A percentile compares a stretch with the other conserved stretches of the same genome.
Evolutionary conservation across 2,113 vertebrate genomes (phyloP).

Genomic region (Astatoreochromis straeleni): DNA sequence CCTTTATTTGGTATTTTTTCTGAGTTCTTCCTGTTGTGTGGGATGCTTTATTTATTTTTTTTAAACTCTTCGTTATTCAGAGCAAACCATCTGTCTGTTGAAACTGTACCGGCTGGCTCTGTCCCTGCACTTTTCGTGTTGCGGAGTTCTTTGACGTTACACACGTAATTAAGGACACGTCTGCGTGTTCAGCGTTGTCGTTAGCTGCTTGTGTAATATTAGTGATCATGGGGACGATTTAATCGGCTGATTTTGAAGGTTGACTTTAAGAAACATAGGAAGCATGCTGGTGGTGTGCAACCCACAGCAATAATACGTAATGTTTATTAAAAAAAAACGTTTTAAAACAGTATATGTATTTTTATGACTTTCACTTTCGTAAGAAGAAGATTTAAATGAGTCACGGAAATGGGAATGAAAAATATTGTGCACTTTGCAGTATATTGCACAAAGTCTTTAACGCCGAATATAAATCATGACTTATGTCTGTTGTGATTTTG

Average conservation of each 20-base stretch:
- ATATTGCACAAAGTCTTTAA: not conserved
- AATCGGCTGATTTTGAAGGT: not conserved
- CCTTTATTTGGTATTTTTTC: not conserved
- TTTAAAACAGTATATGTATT: not conserved
- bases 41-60: not conserved
- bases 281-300: not conserved
- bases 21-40: not conserved
- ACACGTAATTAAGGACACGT: not conserved
- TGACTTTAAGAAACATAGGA: not conserved
- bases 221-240: not conserved
- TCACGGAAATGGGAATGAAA: not conserved
- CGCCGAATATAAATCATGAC: not conserved
- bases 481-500: not conserved
- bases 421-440: not conserved
- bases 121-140: not conserved
- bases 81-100: not conserved
- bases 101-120: not conserved
- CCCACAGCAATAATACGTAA: not conserved
- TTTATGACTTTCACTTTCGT: not conserved
- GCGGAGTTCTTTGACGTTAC: not conserved
- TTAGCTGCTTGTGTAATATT: not conserved
- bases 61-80: not conserved
- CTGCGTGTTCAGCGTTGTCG: not conserved
- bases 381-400: not conserved
- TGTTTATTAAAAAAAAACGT: rapidly evolving